Evolutionary conservation across 1,140 invertebrate genomes (phyloP).

Genomic region (Pentalonia nigronervosa): DNA sequence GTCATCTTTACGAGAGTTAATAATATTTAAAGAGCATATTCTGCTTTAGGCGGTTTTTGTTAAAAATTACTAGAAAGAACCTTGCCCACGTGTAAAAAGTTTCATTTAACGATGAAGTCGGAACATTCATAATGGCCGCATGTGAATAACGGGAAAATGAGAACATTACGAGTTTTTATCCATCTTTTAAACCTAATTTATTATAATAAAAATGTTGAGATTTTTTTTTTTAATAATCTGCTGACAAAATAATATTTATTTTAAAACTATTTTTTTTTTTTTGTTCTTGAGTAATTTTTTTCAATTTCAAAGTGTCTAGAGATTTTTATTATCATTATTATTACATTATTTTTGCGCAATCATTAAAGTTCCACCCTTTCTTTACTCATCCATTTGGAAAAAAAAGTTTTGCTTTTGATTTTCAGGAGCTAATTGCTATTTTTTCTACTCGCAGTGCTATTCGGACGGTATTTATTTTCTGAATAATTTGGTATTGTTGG

Average conservation of each 20-base stretch:
- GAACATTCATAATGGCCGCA: neutral
- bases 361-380: slow-evolving; percentile 47
- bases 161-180: neutral
- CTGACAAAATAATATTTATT: slow-evolving; percentile 43
- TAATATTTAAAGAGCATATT: neutral
- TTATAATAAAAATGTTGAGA: slow-evolving; percentile 7
- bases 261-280: slow-evolving; percentile 33
- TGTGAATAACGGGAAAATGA: neutral
- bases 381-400: slow-evolving; percentile 41
- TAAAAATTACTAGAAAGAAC: neutral
- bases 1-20: neutral
- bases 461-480: slow-evolving; percentile 34
- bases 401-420: slow-evolving; percentile 38
- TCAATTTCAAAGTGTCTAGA: slow-evolving; percentile 24
- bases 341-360: slow-evolving; percentile 29
- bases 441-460: neutral
- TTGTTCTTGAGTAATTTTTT: slow-evolving; percentile 19
- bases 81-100: neutral
- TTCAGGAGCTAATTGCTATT: slow-evolving; percentile 40
- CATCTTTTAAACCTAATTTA: slow-evolving; percentile 26
- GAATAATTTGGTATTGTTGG: slow-evolving; percentile 29
- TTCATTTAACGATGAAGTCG: neutral
- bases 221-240: slow-evolving; percentile 35
- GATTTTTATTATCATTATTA: slow-evolving; percentile 15
- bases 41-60: neutral